These are phyloP conservation scores for Gymnobelideus leadbeateri DNA, from an alignment of 2,113 vertebrate genomes.

Conservation along the genomic window DNA sequence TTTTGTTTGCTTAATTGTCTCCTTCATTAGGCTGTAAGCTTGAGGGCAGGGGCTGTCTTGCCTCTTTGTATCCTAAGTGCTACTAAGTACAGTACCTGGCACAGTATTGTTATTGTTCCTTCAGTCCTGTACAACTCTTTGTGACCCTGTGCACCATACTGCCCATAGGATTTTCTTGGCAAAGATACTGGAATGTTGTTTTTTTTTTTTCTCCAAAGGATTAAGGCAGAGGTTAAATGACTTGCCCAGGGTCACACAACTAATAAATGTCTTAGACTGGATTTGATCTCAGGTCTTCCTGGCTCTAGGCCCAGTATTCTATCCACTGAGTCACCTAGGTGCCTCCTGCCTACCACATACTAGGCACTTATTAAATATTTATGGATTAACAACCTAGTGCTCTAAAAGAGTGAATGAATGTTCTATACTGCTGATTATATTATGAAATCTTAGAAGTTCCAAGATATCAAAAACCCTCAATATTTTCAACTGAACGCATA, in stretches of 20 bases:
- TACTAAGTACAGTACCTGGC: background rate
- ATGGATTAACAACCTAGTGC: background rate
- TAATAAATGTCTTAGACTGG: no score
- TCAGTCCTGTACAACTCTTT: no score
- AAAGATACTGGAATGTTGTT: background rate
- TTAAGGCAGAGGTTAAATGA: background rate
- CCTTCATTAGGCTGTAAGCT: background rate
- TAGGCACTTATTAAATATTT: background rate
- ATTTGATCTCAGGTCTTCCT: no score
- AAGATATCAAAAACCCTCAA: slow-evolving; percentile 71
- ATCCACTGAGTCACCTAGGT: no score
- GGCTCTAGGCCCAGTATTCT: no score
- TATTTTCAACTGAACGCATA: slow-evolving; percentile 10
- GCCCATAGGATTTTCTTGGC: background rate
- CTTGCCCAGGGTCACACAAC: no score
- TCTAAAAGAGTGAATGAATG: slow-evolving; percentile 71
- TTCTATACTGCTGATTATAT: slow-evolving; percentile 71
- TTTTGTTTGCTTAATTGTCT: background rate
- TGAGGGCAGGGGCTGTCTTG: background rate
- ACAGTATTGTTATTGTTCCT: background rate
- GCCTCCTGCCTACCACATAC: background rate
- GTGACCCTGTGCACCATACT: background rate
- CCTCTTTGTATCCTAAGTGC: background rate
- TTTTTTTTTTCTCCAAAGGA: no score
- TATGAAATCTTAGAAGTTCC: slow-evolving; percentile 60